These are phyloP conservation scores for Uropsilus gracilis DNA, from an alignment of 2,113 vertebrate species.

Conservation along the genomic window DNA sequence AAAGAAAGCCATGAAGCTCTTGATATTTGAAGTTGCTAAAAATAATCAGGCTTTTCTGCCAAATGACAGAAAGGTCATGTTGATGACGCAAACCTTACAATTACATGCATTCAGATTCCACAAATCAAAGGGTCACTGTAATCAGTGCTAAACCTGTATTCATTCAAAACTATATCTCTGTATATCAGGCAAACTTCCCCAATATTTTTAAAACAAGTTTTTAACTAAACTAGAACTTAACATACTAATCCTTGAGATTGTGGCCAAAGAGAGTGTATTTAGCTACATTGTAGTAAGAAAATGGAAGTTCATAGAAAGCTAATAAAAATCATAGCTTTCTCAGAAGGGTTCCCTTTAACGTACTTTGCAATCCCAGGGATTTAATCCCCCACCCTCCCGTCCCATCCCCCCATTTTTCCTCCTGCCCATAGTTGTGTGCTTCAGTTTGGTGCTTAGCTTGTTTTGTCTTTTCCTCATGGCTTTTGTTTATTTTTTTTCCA, in stretches of 20 bases:
- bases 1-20: slow-evolving; percentile 45
- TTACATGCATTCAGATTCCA: slow-evolving; percentile 52
- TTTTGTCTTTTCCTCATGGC: too few relatives aligned
- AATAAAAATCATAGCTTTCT: neutral
- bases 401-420: too few relatives aligned
- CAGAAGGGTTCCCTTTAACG: neutral
- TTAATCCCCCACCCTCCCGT: too few relatives aligned
- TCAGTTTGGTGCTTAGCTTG: too few relatives aligned
- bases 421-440: too few relatives aligned
- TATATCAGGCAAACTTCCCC: neutral
- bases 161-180: neutral
- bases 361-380: too few relatives aligned
- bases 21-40: slow-evolving; percentile 70
- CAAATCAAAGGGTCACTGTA: neutral
- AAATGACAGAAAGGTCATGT: slow-evolving; percentile 65
- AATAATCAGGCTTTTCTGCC: slow-evolving; percentile 51
- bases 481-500: too few relatives aligned
- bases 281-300: neutral
- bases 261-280: neutral
- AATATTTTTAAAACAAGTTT: neutral
- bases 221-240: neutral
- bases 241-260: neutral
- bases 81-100: slow-evolving; percentile 56
- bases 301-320: neutral
- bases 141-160: slow-evolving; percentile 1